Base-by-base conservation (phyloP, 2,113 vertebrate genomes). In the Crotalus helleri region DNA sequence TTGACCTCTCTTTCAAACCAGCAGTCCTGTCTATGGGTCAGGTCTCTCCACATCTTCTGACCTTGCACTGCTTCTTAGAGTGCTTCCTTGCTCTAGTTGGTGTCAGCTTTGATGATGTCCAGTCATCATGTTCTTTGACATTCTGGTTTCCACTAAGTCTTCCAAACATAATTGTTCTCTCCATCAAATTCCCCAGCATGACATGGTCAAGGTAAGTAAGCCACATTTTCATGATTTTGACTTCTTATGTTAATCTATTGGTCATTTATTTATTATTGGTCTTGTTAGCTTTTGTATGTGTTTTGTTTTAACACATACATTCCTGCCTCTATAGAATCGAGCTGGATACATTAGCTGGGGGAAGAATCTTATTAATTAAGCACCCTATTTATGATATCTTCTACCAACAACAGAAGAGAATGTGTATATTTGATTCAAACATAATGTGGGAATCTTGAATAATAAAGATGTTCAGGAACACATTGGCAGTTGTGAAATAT, bases 321-420 rank as follows among this genome's bases (percentile, higher is more conserved):
- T 91, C 46, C 39, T 93, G 61, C 8, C 39, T 93, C 91, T 85
- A 51, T 57, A 29, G 55, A 88, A 2, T 74, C 15, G n/a, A 46
- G 54, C 81, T 10, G 74, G 90, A 92, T 90, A 8, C 81, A 94
- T 85, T 90, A 53, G 91, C 87, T 94, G 49, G 90, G 39, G 8
- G 59, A 19, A 49, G 95, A 94, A 92, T 94, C 95, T 87, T n/a
- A 39, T 93, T 96, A 96, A 97, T 97, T 96, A 96, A 88, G 88
- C 26, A 26, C 54, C 91, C 44, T 12, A 0, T 96, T 81, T 94
- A 55, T 91, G 93, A 93, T 91, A 94, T 94, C 90, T 57, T 64
- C 11, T 1, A 69, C 93, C 94, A 96, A 95, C 91, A 92, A 94
- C 69, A 2, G 1, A 94, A 74, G 61, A 92, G 92, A 91, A 5